phyloP scores from a whole-genome alignment of 2,113 vertebrate genomes.

The Bubo bubo region DNA sequence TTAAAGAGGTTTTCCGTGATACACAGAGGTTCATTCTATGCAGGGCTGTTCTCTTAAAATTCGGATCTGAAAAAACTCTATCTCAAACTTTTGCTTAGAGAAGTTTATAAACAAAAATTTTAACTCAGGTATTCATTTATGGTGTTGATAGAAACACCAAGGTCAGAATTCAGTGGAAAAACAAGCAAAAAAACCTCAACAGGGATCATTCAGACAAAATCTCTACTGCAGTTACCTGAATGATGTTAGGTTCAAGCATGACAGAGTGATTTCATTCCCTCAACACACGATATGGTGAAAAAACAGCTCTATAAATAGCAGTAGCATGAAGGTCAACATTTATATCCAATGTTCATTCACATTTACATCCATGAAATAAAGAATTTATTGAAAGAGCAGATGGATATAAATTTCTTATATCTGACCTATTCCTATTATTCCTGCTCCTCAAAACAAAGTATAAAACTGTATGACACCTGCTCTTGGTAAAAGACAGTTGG shows the following conservation, averaged over 20 bases:
- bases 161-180: conserved; percentile 10
- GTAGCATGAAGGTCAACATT: conserved; percentile 26
- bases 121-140: neutral
- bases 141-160: neutral
- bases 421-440: neutral
- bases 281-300: neutral
- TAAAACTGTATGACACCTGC: neutral
- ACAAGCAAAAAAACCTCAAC: neutral
- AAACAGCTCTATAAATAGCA: conserved; percentile 28
- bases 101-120: neutral
- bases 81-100: neutral
- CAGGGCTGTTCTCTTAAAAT: neutral
- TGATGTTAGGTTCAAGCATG: neutral
- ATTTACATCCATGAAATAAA: neutral
- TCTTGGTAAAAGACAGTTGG: neutral
- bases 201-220: neutral
- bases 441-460: neutral
- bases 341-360: conserved; percentile 30
- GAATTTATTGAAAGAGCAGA: conserved; percentile 8
- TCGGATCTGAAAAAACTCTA: neutral
- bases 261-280: conserved; percentile 27
- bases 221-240: neutral
- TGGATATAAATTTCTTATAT: neutral
- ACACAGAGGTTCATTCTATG: neutral
- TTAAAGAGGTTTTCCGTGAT: neutral